phyloP scores from a whole-genome alignment of 2,797 vertebrate species.

The Anguilla anguilla region DNA sequence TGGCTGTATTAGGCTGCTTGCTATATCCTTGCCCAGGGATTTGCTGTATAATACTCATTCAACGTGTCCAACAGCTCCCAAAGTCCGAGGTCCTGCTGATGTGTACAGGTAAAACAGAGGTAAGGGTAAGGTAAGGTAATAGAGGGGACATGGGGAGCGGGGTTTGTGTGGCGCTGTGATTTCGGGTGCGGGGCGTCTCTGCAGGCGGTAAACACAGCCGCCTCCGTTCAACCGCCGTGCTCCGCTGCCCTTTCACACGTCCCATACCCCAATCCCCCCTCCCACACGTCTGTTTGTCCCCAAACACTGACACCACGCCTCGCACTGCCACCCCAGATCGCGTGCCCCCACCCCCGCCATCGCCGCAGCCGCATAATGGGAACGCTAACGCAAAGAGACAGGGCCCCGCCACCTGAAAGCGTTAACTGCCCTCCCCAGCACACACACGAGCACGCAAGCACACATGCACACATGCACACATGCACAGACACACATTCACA shows the following conservation, averaged over 20 bases:
- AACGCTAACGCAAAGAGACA: slow-evolving; percentile 77
- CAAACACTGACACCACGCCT: slow-evolving; percentile 78
- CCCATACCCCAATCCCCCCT: slow-evolving; percentile 59
- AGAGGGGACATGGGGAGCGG: too few relatives aligned
- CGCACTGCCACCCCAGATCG: slow-evolving; percentile 79
- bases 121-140: neutral
- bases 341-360: neutral
- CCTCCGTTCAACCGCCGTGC: slow-evolving; percentile 77
- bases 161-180: neutral
- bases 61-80: too few relatives aligned
- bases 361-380: slow-evolving; percentile 44
- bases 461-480: too few relatives aligned
- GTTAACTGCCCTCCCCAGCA: slow-evolving; percentile 55
- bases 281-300: slow-evolving; percentile 84
- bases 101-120: neutral
- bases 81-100: too few relatives aligned
- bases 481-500: too few relatives aligned
- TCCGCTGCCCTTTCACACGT: slow-evolving; percentile 48
- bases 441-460: too few relatives aligned
- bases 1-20: too few relatives aligned
- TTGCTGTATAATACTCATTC: too few relatives aligned
- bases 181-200: slow-evolving; percentile 57
- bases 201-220: slow-evolving; percentile 75
- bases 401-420: slow-evolving; percentile 57
- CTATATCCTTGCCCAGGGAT: too few relatives aligned